Base-by-base conservation (phyloP, 1,140 invertebrate genomes). In the Teleopsis dalmanni region DNA sequence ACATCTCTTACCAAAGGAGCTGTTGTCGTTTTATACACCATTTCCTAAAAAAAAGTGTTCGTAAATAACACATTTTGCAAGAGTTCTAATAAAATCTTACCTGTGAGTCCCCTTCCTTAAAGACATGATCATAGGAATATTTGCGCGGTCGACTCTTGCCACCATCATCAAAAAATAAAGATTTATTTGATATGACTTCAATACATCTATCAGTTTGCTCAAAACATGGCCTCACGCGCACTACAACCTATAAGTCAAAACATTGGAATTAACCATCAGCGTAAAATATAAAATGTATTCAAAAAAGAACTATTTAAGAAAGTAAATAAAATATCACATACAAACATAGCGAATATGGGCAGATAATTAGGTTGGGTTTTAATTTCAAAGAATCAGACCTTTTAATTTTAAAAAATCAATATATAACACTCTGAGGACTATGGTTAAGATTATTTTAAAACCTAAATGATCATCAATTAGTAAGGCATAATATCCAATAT, bases 1-100 rank as follows among this genome's bases (percentile, higher is more conserved):
- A 97, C 91, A 67, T 95, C 90, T 27, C 85, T 79, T 8, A 98
- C 85, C 1, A 96, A 73, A 2, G 87, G 81, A 56, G 88, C 89
- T 50, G 78, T 90, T 0, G 85, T 85, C 2, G 81, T 79, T 47
- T 84, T 81, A 71, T 95, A 96, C 3, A 96, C 88, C 51, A 87
- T 80, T 60, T 87, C 83, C 54, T 54, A 34, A 22, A 38, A 38
- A 25, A 47, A 2, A 14, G 25, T 35, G 16, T 11, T 3, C 42
- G 4, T 38, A 14, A 11, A 18, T 21, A 16, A 38, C 11, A 16
- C n/a, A 11, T 18, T 10, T 3, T 3, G 36, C n/a, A 38, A 7
- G 8, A n/a, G 5, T 6, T 44, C 13, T 21, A 19, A 3, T 22
- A 13, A 31, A 7, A 21, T 3, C 18, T 51, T 49, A 52, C 53